Conservation (phyloP, 2,113 vertebrate species). For the Reinhardtius hippoglossoides region DNA sequence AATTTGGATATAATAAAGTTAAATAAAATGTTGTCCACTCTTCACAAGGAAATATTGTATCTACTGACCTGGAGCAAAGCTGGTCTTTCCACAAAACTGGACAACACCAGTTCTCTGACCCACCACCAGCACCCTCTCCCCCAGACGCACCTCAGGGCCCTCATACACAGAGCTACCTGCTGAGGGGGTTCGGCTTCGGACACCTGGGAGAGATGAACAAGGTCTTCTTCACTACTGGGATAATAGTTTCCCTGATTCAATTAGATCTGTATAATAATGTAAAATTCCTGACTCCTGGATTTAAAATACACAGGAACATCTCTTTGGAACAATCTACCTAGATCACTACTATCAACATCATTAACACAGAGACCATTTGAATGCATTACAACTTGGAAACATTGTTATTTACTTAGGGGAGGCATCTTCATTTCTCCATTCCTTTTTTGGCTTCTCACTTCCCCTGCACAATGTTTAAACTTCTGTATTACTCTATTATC, state of each 20-base stretch:
- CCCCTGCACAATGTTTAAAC: too few species aligned
- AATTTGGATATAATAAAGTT: too few species aligned
- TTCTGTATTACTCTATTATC: too few species aligned
- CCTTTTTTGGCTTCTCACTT: too few species aligned
- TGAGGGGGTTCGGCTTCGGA: conserved; percentile 77
- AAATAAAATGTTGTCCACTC: too few species aligned
- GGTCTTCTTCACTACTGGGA: neutral
- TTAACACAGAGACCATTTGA: too few species aligned
- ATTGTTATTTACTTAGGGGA: too few species aligned
- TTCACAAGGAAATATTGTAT: neutral
- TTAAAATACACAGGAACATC: too few species aligned
- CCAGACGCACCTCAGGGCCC: conserved; percentile 84
- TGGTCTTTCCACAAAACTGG: conserved; percentile 91
- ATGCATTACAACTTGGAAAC: too few species aligned
- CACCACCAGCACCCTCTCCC: conserved; percentile 93
- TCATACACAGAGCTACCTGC: conserved; percentile 74
- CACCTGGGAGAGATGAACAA: conserved; percentile 33
- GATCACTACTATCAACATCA: too few species aligned
- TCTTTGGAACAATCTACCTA: too few species aligned
- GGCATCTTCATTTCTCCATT: too few species aligned
- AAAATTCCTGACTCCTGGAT: neutral
- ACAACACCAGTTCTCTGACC: conserved; percentile 93
- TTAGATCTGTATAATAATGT: neutral
- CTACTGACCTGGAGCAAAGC: conserved; percentile 92
- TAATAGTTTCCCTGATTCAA: neutral